phyloP scores from a whole-genome alignment of 2,113 vertebrate species.

The Pangasianodon hypophthalmus region DNA sequence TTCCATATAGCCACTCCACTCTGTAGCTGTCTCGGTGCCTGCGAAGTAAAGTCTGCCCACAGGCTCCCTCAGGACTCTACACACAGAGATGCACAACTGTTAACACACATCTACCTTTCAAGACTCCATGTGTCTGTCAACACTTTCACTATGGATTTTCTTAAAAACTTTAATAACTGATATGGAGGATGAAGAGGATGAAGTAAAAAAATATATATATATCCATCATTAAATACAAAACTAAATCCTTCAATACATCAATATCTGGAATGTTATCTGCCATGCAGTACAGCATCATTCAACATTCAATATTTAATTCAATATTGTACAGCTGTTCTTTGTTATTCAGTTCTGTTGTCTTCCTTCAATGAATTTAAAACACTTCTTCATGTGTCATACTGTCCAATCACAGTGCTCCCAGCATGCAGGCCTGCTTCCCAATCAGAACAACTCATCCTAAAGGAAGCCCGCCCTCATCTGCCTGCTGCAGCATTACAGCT shows the following conservation, averaged over 20 bases:
- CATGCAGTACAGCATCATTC: background rate
- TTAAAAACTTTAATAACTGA: background rate
- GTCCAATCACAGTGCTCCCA: background rate
- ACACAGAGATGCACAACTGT: constrained; percentile 1
- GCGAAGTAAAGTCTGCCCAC: constrained; percentile 87
- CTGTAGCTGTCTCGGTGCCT: constrained; percentile 92
- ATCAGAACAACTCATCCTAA: background rate
- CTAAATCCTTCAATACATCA: background rate
- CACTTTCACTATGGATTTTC: background rate
- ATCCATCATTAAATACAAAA: background rate
- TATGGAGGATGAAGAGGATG: background rate
- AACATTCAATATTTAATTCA: no score
- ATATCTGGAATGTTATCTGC: background rate
- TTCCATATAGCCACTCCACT: constrained; percentile 98
- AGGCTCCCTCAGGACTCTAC: constrained; percentile 87
- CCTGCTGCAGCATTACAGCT: background rate
- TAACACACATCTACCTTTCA: background rate
- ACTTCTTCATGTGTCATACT: background rate
- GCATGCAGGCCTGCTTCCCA: background rate
- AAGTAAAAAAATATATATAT: background rate
- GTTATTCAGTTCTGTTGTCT: background rate
- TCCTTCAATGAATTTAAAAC: background rate
- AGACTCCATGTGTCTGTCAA: background rate
- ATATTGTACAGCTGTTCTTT: background rate
- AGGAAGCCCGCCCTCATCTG: background rate